phyloP scores from a whole-genome alignment of 2,888 invertebrate species.

The Onchidella celtica region DNA sequence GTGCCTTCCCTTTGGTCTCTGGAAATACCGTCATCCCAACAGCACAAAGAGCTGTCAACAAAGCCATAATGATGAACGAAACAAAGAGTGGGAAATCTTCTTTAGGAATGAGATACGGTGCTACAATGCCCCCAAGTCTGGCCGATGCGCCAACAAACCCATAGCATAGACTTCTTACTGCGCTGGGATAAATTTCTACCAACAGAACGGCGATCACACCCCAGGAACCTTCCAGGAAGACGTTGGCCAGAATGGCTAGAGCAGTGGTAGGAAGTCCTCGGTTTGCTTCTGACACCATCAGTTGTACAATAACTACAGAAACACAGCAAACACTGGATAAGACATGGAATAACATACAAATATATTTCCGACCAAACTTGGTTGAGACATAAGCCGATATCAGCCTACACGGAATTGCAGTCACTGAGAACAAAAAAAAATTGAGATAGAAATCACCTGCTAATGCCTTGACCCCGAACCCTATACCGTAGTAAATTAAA shows the following conservation, averaged over 20 bases:
- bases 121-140: slow-evolving; percentile 36
- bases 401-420: background rate
- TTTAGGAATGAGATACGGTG: slow-evolving; percentile 25
- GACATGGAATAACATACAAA: background rate
- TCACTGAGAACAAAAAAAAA: slow-evolving; percentile 52
- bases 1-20: background rate
- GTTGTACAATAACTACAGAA: background rate
- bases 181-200: slow-evolving; percentile 69
- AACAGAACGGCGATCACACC: slow-evolving; percentile 61
- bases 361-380: slow-evolving; percentile 31
- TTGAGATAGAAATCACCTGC: slow-evolving; percentile 59
- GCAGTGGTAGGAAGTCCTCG: slow-evolving; percentile 50
- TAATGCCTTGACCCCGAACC: slow-evolving; percentile 54
- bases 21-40: background rate
- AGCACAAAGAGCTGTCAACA: background rate
- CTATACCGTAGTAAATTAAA: slow-evolving; percentile 59
- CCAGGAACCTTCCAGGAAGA: slow-evolving; percentile 63
- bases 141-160: slow-evolving; percentile 14
- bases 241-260: slow-evolving; percentile 63
- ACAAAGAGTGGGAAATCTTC: background rate
- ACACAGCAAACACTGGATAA: background rate
- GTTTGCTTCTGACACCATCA: background rate
- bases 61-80: background rate
- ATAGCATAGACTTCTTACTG: slow-evolving; percentile 60
- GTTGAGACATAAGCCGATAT: background rate